Evolutionary conservation across 2,113 vertebrate species (phyloP), one percentile per base, ranked within the genome.

Genomic region (Entelurus aequoreus): DNA sequence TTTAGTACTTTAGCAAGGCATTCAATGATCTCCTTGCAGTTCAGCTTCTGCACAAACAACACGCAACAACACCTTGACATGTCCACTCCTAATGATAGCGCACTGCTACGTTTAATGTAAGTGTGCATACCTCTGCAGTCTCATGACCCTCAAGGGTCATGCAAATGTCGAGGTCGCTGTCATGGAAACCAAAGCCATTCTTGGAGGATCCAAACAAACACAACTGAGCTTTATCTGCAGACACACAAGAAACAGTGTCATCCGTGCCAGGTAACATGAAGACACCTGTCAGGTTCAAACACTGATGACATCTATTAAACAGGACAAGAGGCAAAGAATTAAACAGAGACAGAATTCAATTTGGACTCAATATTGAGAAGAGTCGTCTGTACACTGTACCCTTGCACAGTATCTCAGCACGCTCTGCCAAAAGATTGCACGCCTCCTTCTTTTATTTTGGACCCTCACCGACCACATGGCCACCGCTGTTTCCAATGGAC

Each of bases 11-110:
- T 98, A 51, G 96, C 94, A 67, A 99, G 92, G 54, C 91, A 93
- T 92, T 99, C 97, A 57, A 99, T 99, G 88, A 99, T 98, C 90
- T 99, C 97, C 75, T 97, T 99, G 76, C 95, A 97, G 86, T 98
- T 98, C 84, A 99, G 88, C 80, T 93, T 97, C 97, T 99, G 90
- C 60, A 13, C 10, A 62, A n/a, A 62, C 8, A 14, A 50, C 7
- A 38, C 19, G 19, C 19, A 2, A 62, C 48, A 62, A 36, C 13
- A 38, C 15, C 2, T 6, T 50, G 15, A 61, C 10, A 19, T 9
- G 2, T 60, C 47, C 56, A 4, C 35, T 37, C 21, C 13, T 4
- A 2, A 3, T 8, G 7, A 55, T 11, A 37, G 48, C 46, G 11
- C 1, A 0, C 21, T 42, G 8, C 10, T 42, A 9, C 21, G 2